A percentile compares a stretch with the other conserved stretches of the same genome.
Conservation (phyloP, 2,113 vertebrate genomes). For the Lontra canadensis region DNA sequence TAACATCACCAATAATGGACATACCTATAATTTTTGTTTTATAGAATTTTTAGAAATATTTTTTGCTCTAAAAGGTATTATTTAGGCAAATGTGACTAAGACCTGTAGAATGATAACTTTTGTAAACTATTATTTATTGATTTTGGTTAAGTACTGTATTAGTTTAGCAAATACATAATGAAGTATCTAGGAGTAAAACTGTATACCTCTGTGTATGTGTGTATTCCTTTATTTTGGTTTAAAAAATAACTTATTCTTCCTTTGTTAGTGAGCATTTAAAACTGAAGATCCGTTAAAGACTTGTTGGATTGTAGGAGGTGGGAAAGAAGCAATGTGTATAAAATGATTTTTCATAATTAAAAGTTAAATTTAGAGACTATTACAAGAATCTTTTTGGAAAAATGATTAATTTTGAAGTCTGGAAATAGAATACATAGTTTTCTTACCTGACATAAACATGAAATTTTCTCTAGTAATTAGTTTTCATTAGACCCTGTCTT, state of each 20-base stretch:
- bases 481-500: background rate
- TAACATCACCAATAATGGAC: background rate
- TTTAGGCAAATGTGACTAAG: background rate
- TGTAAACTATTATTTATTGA: background rate
- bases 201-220: background rate
- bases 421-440: slow-evolving; percentile 27
- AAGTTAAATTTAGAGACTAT: background rate
- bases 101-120: background rate
- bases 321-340: background rate
- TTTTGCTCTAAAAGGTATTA: background rate
- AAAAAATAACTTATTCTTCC: background rate
- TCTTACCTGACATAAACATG: background rate
- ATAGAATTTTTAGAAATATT: background rate
- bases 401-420: slow-evolving; percentile 27
- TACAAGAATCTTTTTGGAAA: background rate
- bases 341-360: slow-evolving; percentile 18
- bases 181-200: background rate
- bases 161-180: background rate
- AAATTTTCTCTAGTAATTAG: background rate
- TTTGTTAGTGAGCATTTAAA: background rate
- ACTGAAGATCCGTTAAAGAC: background rate
- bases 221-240: background rate
- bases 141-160: background rate
- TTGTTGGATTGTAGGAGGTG: background rate
- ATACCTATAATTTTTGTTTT: background rate